phyloP scores from a whole-genome alignment of 2,888 invertebrate species.

The Ashinkailepas kermadecensis region DNA sequence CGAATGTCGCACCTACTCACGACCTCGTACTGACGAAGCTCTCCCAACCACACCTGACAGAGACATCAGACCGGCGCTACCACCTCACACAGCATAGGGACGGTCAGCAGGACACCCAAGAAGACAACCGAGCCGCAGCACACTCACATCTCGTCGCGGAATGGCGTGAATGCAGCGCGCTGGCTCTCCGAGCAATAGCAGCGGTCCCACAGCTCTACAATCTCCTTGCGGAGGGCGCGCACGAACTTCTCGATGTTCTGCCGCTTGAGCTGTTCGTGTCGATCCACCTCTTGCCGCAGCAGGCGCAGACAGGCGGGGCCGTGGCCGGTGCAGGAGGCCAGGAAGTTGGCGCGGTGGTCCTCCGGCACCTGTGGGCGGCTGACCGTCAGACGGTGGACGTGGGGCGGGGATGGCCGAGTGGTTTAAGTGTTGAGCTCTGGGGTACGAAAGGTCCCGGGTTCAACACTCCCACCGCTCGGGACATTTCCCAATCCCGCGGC shows the following conservation, averaged over 20 bases:
- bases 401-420: too few relatives aligned
- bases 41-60: too few relatives aligned
- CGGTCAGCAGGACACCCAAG: neutral
- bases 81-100: too few relatives aligned
- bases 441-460: too few relatives aligned
- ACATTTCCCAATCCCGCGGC: too few relatives aligned
- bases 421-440: too few relatives aligned
- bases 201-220: slow-evolving; percentile 23
- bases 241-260: slow-evolving; percentile 24
- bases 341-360: neutral
- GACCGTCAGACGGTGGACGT: neutral
- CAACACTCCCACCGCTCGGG: too few relatives aligned
- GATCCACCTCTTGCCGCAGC: neutral
- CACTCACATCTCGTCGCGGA: neutral
- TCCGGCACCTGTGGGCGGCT: neutral
- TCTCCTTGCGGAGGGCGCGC: neutral
- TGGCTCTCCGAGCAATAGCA: slow-evolving; percentile 12
- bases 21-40: too few relatives aligned
- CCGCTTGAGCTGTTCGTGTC: neutral
- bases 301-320: neutral
- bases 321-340: neutral
- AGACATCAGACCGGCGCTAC: too few relatives aligned
- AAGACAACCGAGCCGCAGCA: neutral
- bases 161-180: neutral
- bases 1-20: too few relatives aligned